Evolutionary conservation across 2,797 vertebrate species (phyloP).

Genomic region (Gymnoscopelus microlampas): DNA sequence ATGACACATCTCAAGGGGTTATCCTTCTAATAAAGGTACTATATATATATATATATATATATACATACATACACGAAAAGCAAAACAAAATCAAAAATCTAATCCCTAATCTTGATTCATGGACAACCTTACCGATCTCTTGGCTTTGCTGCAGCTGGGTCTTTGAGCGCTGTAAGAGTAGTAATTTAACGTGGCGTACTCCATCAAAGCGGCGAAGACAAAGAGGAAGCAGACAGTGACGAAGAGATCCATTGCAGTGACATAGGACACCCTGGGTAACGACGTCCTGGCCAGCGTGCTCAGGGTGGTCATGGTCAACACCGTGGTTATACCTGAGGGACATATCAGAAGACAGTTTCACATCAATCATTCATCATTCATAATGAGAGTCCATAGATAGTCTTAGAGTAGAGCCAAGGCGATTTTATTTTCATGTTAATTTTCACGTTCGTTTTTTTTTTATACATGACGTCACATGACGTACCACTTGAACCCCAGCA

Average conservation of each 20-base stretch:
- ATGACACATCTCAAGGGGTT: no score
- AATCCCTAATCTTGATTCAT: not conserved
- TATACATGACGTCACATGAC: no score
- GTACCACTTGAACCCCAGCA: no score
- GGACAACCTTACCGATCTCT: slow-evolving; percentile 74
- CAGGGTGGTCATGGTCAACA: slow-evolving; percentile 96
- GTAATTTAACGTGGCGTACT: slow-evolving; percentile 95
- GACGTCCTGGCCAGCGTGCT: slow-evolving; percentile 95
- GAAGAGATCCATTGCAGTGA: slow-evolving; percentile 97
- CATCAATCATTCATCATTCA: not conserved
- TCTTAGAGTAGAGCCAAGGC: not conserved
- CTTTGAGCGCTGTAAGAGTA: slow-evolving; percentile 87
- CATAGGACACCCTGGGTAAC: slow-evolving; percentile 92
- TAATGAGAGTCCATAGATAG: not conserved
- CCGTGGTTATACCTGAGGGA: slow-evolving; percentile 92
- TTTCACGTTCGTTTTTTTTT: not conserved
- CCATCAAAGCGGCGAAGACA: slow-evolving; percentile 98
- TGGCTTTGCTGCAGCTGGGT: slow-evolving; percentile 84
- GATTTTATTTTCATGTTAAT: not conserved
- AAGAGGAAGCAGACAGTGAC: slow-evolving; percentile 98
- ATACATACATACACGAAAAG: no score
- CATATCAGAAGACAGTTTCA: slow-evolving; percentile 9
- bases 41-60: no score
- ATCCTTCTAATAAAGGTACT: no score
- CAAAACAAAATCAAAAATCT: no score